phyloP scores from a whole-genome alignment of 2,797 vertebrate species.

The Onychomys leucogaster region DNA sequence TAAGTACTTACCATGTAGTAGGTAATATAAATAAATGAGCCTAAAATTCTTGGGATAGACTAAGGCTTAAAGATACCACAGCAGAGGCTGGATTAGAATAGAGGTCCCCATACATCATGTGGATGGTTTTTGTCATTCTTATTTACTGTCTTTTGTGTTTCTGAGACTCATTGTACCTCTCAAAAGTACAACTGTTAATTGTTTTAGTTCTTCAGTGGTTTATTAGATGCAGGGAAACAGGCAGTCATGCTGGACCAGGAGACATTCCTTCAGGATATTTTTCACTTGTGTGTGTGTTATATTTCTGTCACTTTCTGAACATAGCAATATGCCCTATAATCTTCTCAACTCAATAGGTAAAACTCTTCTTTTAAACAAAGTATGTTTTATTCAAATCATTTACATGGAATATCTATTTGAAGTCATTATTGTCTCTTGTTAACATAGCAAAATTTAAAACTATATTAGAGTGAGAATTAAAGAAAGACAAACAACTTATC shows the following conservation, averaged over 20 bases:
- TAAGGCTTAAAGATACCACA: background rate
- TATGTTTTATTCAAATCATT: conserved; percentile 32
- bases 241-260: background rate
- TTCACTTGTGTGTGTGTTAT: background rate
- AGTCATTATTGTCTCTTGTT: background rate
- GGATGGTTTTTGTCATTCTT: background rate
- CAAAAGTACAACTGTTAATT: background rate
- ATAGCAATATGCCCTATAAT: background rate
- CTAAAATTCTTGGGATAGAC: background rate
- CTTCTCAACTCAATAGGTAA: background rate
- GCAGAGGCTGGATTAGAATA: background rate
- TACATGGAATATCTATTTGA: background rate
- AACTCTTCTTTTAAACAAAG: conserved; percentile 19
- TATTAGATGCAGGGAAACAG: background rate
- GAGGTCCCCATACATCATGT: background rate
- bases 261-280: background rate
- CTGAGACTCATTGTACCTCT: background rate
- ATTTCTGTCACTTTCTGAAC: background rate
- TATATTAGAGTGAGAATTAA: background rate
- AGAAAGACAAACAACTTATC: background rate
- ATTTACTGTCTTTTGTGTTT: background rate
- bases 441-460: background rate
- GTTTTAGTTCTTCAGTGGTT: background rate
- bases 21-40: background rate
- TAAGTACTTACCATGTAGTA: background rate